Evolutionary conservation across 2,797 vertebrate genomes (phyloP), one percentile per base, ranked within the genome.

Genomic region (Odontamblyopus lacepedii): DNA sequence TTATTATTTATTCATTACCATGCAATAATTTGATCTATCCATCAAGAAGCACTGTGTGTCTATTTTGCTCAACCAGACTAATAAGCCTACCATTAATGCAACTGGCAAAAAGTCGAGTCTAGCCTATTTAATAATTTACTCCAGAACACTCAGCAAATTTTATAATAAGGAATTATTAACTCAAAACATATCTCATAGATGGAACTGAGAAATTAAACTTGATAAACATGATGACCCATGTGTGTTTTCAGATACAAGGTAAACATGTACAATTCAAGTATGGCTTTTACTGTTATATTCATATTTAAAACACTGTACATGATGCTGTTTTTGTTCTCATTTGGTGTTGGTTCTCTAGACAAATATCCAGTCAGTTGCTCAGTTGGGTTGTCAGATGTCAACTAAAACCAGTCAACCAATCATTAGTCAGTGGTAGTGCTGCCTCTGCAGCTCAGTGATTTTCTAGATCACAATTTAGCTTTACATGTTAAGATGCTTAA

Each of bases 1-100:
- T 67, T 62, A 61, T 70, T 70, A 70, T 70, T 50, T 70, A 70
- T 70, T 59, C 55, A 70, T 70, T 70, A 70, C 35, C 26, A 44
- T 29, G 69, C 41, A 62, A 60, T 67, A 30, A 67, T 67, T 53
- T 67, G 65, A 67, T 67, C 65, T 27, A 51, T 66, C 64, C 16
- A 65, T 63, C 6, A 18, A 44, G 41, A 48, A 66, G 64, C 64
- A 66, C 41, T 32, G 65, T 53, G 23, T 50, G 26, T 66, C 63
- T 66, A 18, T 55, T 67, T 53, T 9, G 12, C 50, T 32, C 65
- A 67, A 50, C 65, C 50, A 53, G 65, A 53, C 65, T 67, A 67
- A 67, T 60, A 11, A 60, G 27, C 12, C 16, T 32, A 55, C 50
- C 48, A 67, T 67, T 55, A 66, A 44, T 48, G 63, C 48, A n/a